Conservation (phyloP, 1,140 invertebrate species). For the Drosophila trapezifrons region DNA sequence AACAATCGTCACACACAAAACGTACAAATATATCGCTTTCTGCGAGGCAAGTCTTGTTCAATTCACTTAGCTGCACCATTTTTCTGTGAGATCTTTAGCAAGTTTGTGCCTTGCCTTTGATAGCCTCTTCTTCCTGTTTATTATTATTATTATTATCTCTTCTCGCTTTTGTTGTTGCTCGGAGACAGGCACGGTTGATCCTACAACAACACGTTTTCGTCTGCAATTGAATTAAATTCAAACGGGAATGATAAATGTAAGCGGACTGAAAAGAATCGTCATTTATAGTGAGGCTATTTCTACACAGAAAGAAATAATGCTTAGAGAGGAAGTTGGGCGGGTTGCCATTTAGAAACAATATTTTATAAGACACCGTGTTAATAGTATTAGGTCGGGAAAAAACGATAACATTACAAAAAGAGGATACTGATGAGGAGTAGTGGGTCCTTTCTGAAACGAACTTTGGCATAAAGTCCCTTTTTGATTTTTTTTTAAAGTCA, state of each 20-base stretch:
- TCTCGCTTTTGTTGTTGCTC: conserved; percentile 44
- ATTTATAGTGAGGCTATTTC: conserved; percentile 2
- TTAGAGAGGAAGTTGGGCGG: no score
- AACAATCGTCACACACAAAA: conserved; percentile 18
- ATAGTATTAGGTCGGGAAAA: no score
- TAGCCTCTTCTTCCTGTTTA: conserved; percentile 47
- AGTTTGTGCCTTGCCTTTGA: conserved; percentile 42
- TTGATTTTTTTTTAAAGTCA: no score
- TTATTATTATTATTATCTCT: conserved; percentile 39
- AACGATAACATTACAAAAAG: no score
- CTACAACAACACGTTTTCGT: conserved; percentile 61
- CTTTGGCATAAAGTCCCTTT: no score
- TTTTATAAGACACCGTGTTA: no score
- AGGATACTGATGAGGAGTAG: no score
- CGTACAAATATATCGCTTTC: background rate
- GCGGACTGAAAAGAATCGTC: conserved; percentile 31
- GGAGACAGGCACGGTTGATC: conserved; percentile 70
- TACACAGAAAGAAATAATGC: conserved; percentile 37
- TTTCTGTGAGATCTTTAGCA: conserved; percentile 52
- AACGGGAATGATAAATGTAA: conserved; percentile 55
- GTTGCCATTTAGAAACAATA: no score
- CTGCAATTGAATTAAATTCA: conserved; percentile 79
- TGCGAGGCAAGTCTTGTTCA: conserved; percentile 40
- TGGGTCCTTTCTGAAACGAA: no score
- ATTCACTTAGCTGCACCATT: conserved; percentile 69